Percentiles rank a stretch among this genome's conserved stretches.
These are phyloP conservation scores for Falco berigora DNA, from an alignment of 2,797 vertebrate species.

Conservation along the genomic window DNA sequence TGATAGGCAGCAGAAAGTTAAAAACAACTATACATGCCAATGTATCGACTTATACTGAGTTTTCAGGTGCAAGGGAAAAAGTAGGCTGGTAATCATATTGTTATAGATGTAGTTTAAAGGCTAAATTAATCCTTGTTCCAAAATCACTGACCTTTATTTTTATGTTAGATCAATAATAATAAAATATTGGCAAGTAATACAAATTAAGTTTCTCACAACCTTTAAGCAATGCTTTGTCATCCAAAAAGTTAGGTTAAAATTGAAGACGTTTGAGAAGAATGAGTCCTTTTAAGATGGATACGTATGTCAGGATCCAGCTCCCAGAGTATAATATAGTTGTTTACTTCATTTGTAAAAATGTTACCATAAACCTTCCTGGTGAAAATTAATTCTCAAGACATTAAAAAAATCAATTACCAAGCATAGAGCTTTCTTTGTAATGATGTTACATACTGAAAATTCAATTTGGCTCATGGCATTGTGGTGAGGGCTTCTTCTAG, in stretches of 20 bases:
- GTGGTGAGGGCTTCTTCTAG: background rate
- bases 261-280: background rate
- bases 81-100: background rate
- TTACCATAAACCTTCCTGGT: background rate
- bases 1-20: background rate
- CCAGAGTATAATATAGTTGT: background rate
- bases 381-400: conserved; percentile 15
- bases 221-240: background rate
- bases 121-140: background rate
- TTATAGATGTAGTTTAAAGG: background rate
- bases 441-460: background rate
- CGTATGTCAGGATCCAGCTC: background rate
- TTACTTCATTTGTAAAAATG: conserved; percentile 1
- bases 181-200: background rate
- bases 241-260: background rate
- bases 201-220: background rate
- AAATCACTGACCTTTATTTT: conserved; percentile 38
- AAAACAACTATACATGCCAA: background rate
- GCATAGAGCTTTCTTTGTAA: background rate
- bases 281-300: background rate
- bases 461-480: background rate
- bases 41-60: background rate
- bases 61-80: background rate
- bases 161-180: conserved; percentile 35
- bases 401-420: conserved; percentile 23